Base-by-base conservation (phyloP, 2,113 vertebrate species). In the Forbesichthys agassizii region DNA sequence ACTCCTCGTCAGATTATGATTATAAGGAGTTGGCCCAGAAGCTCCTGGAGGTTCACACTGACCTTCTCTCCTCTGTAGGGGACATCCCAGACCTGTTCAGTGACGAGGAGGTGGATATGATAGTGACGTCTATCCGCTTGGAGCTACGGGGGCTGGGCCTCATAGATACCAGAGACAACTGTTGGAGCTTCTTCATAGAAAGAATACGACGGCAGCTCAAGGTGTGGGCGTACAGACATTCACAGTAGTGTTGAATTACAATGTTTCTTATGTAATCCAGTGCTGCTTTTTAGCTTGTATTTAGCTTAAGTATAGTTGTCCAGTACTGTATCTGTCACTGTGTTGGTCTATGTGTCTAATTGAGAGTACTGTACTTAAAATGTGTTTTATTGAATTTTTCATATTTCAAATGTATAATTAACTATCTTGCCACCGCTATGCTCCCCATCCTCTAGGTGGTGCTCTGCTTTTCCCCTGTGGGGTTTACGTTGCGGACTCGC, bases 201-300 rank as follows among this genome's bases (percentile, higher is more conserved):
- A 75, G 94, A 73, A 94, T 94, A 83, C 90, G 84, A 72, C 85
- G 90, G 62, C 90, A 94, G 67, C 90, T 95, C 64, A 95, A 94
- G 83, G 90, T 95, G 68, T 81, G 61, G 14, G 11, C 33, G 3
- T 13, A 10, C 13, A 1, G 11, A 52, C 3, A 11, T 52, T 4
- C 49, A 52, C 5, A 42, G 36, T 8, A 42, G 36, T 8, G 7
- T 42, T 42, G 36, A 42, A 7, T 42, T 42, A 6, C 4, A 42
- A 2, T 8, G 7, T 42, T 42, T 42, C 36, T 42, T 42, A 8
- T 42, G 5, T 42, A 42, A 42, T 42, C 7, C 36, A 42, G 7
- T 42, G 36, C 36, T 42, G 36, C 36, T 42, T 42, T 42, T 7
- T 42, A 42, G 36, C 36, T 42, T 8, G 7, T 2, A 5, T 42